A percentile compares a stretch with the other conserved stretches of the same genome.
These are phyloP conservation scores for Amphiprion ocellaris DNA, from an alignment of 2,113 vertebrate genomes.

Conservation along the genomic window DNA sequence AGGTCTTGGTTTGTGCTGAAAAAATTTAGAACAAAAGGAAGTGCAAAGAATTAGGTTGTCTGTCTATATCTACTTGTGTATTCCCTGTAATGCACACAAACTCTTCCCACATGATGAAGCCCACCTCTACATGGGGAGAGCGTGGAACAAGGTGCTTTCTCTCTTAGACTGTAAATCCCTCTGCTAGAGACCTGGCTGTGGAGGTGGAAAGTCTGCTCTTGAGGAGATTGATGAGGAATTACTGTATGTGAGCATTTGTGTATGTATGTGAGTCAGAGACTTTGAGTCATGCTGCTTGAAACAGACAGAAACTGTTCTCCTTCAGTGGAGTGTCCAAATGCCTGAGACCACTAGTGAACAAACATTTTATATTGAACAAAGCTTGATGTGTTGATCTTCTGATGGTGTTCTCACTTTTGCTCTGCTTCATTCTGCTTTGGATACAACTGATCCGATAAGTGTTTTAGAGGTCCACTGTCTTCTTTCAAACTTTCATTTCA, in stretches of 20 bases:
- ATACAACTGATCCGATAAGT: too few species aligned
- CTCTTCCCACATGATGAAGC: constrained; percentile 24
- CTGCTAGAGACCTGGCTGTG: constrained; percentile 22
- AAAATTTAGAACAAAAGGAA: not conserved
- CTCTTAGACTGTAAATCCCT: constrained; percentile 32
- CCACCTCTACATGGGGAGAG: constrained; percentile 10
- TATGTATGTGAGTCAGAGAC: constrained; percentile 14
- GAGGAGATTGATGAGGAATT: constrained; percentile 54
- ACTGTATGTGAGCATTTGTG: constrained; percentile 32
- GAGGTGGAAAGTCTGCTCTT: constrained; percentile 41
- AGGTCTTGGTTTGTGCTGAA: not conserved
- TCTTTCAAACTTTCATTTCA: too few species aligned
- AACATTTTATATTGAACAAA: too few species aligned
- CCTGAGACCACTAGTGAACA: too few species aligned
- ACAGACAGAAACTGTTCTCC: not conserved
- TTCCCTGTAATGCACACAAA: constrained; percentile 2
- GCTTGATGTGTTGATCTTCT: too few species aligned
- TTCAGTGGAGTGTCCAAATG: too few species aligned
- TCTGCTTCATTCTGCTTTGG: too few species aligned
- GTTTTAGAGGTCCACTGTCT: too few species aligned
- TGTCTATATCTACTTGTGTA: not conserved
- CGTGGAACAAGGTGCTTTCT: constrained; percentile 8
- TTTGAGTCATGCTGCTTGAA: not conserved
- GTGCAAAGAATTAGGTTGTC: not conserved
- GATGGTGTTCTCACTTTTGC: too few species aligned